phyloP scores from a whole-genome alignment of 2,797 vertebrate species.

The Anguilla marmorata region DNA sequence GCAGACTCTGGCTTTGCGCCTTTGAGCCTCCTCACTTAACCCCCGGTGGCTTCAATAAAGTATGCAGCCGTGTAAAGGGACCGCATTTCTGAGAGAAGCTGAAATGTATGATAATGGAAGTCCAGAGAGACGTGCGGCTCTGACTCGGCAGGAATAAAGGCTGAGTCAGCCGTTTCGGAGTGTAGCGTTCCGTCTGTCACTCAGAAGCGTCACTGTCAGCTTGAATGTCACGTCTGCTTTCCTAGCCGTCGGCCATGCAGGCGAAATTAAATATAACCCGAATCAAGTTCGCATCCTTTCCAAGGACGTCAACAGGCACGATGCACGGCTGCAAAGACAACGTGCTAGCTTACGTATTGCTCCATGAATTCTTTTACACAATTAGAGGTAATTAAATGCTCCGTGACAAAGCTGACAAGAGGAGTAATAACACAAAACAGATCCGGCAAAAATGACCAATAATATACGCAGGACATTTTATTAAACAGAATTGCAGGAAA shows the following conservation, averaged over 20 bases:
- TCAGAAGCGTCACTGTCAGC: background rate
- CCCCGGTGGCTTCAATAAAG: background rate
- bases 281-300: background rate
- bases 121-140: background rate
- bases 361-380: background rate
- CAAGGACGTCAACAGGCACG: background rate
- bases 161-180: background rate
- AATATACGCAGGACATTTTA: background rate
- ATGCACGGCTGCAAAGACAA: background rate
- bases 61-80: background rate
- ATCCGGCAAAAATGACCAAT: background rate
- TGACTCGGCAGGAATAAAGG: background rate
- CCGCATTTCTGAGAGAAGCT: no score
- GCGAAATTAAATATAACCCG: background rate
- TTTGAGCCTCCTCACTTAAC: background rate
- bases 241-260: background rate
- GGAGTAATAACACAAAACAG: background rate
- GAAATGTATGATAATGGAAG: background rate
- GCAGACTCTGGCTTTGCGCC: background rate
- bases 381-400: background rate
- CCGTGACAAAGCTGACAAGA: background rate
- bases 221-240: background rate
- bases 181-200: background rate
- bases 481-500: background rate
- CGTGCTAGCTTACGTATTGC: background rate